Evolutionary conservation across 2,888 invertebrate genomes (phyloP).

Genomic region (Drosophila tripunctata): DNA sequence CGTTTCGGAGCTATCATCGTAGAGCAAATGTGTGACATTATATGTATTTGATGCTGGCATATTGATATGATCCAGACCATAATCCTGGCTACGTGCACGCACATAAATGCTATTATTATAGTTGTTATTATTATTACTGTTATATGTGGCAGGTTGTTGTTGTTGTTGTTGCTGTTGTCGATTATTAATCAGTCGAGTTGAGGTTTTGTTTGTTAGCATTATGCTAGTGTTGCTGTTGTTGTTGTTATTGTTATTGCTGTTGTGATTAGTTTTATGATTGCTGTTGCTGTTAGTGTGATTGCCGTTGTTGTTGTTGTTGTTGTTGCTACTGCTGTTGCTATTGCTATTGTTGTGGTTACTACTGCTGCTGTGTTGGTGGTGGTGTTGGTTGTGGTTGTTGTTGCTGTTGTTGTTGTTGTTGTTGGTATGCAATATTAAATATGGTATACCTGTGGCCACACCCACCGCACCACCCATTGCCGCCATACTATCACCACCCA

Average conservation of each 20-base stretch:
- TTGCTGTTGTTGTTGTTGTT: slow-evolving; percentile 39
- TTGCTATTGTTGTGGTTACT: slow-evolving; percentile 19
- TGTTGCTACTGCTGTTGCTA: slow-evolving; percentile 32
- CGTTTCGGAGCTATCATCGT: slow-evolving; percentile 70
- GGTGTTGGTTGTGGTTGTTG: slow-evolving; percentile 36
- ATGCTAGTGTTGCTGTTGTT: slow-evolving; percentile 32
- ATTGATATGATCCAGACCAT: slow-evolving; percentile 80
- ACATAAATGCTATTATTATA: slow-evolving; percentile 38
- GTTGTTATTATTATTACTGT: slow-evolving; percentile 33
- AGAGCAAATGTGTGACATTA: slow-evolving; percentile 25
- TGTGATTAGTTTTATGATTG: slow-evolving; percentile 25
- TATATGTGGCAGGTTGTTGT: slow-evolving; percentile 32
- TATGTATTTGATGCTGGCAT: slow-evolving; percentile 19
- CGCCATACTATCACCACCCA: slow-evolving; percentile 47
- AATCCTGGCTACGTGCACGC: slow-evolving; percentile 81
- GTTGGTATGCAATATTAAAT: slow-evolving; percentile 66
- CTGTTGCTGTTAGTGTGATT: slow-evolving; percentile 30
- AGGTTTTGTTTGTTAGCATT: slow-evolving; percentile 41
- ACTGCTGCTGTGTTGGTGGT: slow-evolving; percentile 32
- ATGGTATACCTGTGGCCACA: slow-evolving; percentile 69
- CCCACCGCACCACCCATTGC: slow-evolving; percentile 53
- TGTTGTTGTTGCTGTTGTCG: slow-evolving; percentile 40
- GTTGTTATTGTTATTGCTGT: slow-evolving; percentile 20
- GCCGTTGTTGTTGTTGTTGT: slow-evolving; percentile 5
- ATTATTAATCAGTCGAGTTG: slow-evolving; percentile 54